Evolutionary conservation across 1,140 invertebrate species (phyloP).

Genomic region (Diploscapter pachys): DNA sequence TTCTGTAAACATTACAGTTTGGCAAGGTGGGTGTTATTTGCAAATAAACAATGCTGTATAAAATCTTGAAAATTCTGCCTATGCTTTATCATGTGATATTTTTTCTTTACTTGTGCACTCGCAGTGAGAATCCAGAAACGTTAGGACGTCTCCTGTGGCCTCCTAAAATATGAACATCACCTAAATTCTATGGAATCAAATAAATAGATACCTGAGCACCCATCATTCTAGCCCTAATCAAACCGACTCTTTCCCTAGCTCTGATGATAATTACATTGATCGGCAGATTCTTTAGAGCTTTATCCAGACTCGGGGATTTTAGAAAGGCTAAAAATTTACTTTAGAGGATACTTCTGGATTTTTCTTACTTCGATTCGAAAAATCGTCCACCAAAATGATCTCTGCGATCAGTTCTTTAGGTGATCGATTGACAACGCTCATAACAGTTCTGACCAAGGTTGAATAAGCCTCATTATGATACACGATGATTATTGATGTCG

Average conservation of each 20-base stretch:
- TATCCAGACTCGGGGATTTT: slow-evolving; percentile 69
- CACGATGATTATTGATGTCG: slow-evolving; percentile 78
- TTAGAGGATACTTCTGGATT: slow-evolving; percentile 17
- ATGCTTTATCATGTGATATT: too few species aligned
- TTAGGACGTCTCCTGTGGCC: slow-evolving; percentile 76
- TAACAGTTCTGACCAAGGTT: slow-evolving; percentile 78
- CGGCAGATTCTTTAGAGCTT: slow-evolving; percentile 76
- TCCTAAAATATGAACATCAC: slow-evolving; percentile 35
- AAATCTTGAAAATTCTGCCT: too few species aligned
- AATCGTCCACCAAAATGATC: slow-evolving; percentile 88
- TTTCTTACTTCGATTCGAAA: slow-evolving; percentile 75
- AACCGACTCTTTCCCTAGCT: slow-evolving; percentile 71
- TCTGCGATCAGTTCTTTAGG: slow-evolving; percentile 74
- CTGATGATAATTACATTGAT: slow-evolving; percentile 69
- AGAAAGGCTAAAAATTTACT: slow-evolving; percentile 61
- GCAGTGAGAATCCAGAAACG: slow-evolving; percentile 88
- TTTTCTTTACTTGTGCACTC: slow-evolving; percentile 66
- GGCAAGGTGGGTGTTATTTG: too few species aligned
- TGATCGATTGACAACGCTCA: slow-evolving; percentile 78
- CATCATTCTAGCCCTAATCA: slow-evolving; percentile 79
- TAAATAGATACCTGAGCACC: slow-evolving; percentile 67
- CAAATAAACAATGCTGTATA: too few species aligned
- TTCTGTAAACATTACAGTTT: slow-evolving; percentile 62
- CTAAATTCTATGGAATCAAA: too few species aligned
- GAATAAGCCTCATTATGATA: slow-evolving; percentile 92